Percentiles rank a stretch among this genome's conserved stretches.
Conservation (phyloP, 2,113 vertebrate genomes). For the Struthidea cinerea region DNA sequence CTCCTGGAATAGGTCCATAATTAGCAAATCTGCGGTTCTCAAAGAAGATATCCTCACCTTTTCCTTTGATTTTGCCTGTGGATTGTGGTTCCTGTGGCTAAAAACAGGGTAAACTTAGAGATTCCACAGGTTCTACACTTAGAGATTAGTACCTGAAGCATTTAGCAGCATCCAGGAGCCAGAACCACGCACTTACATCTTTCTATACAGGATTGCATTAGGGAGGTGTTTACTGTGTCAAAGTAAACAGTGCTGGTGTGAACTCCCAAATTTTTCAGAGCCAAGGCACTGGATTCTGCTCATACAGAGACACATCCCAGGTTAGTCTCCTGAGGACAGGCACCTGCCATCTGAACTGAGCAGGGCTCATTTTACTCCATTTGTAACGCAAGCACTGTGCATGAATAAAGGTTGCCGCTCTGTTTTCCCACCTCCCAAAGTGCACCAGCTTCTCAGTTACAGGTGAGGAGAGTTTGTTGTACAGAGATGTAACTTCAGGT, state of each 20-base stretch:
- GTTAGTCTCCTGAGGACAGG: neutral
- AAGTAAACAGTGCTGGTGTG: neutral
- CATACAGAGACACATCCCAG: neutral
- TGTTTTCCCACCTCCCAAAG: neutral
- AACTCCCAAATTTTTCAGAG: neutral
- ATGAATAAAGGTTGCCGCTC: neutral
- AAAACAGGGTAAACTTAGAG: neutral
- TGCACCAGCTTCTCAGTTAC: neutral
- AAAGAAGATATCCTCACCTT: neutral
- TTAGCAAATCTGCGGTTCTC: neutral
- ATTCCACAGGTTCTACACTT: neutral
- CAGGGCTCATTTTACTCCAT: neutral
- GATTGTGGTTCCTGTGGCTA: neutral
- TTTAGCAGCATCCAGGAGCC: neutral
- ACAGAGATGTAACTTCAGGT: neutral
- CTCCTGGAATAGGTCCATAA: neutral
- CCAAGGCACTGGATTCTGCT: accelerated
- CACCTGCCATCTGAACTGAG: neutral
- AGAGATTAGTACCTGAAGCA: neutral
- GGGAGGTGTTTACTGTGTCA: neutral
- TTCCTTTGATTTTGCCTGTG: neutral
- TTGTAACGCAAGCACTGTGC: neutral
- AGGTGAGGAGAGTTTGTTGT: neutral
- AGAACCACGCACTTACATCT: neutral
- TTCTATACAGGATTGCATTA: neutral